Conservation (phyloP, 2,888 invertebrate species). For the Altica lythri region DNA sequence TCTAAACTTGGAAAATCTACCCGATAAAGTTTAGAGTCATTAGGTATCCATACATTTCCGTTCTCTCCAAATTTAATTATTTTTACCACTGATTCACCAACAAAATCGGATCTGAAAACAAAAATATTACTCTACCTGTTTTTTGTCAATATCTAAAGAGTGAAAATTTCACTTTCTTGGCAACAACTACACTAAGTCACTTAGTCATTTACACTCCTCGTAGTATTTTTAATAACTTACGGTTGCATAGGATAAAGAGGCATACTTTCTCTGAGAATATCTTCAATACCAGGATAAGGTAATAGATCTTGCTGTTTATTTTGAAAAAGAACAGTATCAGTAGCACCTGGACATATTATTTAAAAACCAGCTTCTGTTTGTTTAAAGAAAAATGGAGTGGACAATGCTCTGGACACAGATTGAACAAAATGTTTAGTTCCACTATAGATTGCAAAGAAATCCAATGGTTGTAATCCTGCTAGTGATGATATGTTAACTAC, state of each 20-base stretch:
- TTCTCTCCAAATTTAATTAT: conserved; percentile 49
- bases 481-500: conserved; percentile 64
- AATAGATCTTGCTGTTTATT: background rate
- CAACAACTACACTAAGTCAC: background rate
- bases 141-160: too few relatives aligned
- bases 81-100: conserved; percentile 42
- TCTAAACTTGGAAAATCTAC: conserved; percentile 4
- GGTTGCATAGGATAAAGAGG: background rate
- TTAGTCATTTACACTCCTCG: too few relatives aligned
- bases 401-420: conserved; percentile 59
- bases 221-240: background rate
- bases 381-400: conserved; percentile 43
- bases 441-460: conserved; percentile 63
- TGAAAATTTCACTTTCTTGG: background rate
- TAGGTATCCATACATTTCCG: conserved; percentile 40
- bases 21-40: background rate
- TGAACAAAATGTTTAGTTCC: conserved; percentile 62
- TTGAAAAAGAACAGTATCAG: conserved; percentile 22
- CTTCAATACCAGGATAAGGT: background rate
- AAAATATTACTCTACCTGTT: background rate
- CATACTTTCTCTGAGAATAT: background rate
- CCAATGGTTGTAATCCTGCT: conserved; percentile 60
- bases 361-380: conserved; percentile 39
- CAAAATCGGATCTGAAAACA: conserved; percentile 36
- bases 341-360: background rate